Conservation (phyloP, 2,797 vertebrate genomes). For the Eutrigla gurnardus region DNA sequence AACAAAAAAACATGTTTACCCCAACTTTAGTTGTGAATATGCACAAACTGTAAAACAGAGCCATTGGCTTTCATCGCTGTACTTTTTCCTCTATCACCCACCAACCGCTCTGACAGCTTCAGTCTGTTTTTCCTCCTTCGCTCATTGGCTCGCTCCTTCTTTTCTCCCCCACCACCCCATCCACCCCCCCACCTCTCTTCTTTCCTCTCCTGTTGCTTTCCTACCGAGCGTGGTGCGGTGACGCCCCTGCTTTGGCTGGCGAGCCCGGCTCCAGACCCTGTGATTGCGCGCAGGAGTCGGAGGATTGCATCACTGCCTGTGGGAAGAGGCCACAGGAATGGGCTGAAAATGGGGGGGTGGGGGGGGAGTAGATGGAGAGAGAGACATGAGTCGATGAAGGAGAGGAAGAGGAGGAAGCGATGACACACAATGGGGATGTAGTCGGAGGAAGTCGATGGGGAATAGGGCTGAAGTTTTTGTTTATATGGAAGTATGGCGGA, state of each 20-base stretch:
- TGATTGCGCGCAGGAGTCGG: slow-evolving; percentile 83
- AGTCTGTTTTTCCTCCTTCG: slow-evolving; percentile 57
- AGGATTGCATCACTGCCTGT: slow-evolving; percentile 86
- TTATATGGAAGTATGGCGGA: slow-evolving; percentile 35
- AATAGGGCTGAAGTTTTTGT: slow-evolving; percentile 37
- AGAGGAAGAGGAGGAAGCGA: slow-evolving; percentile 41
- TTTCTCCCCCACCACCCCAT: slow-evolving; percentile 38
- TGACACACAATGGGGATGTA: slow-evolving; percentile 31
- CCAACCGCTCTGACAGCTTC: slow-evolving; percentile 30
- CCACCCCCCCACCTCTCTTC: slow-evolving; percentile 46
- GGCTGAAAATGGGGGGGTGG: slow-evolving; percentile 27
- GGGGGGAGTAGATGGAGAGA: neutral
- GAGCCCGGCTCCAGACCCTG: slow-evolving; percentile 74
- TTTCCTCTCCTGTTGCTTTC: slow-evolving; percentile 74
- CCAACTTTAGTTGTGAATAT: slow-evolving; percentile 32
- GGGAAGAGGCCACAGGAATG: slow-evolving; percentile 81
- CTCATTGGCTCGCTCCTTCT: slow-evolving; percentile 52
- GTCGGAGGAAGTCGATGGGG: slow-evolving; percentile 37
- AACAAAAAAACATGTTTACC: slow-evolving; percentile 53
- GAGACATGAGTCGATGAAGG: slow-evolving; percentile 4
- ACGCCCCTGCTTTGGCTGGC: slow-evolving; percentile 76
- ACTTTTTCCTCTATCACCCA: slow-evolving; percentile 49
- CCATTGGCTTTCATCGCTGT: slow-evolving; percentile 61
- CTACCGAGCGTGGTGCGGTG: slow-evolving; percentile 65
- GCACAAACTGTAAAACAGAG: slow-evolving; percentile 53